phyloP scores from a whole-genome alignment of 2,888 invertebrate species.

The Choreutis nemorana region DNA sequence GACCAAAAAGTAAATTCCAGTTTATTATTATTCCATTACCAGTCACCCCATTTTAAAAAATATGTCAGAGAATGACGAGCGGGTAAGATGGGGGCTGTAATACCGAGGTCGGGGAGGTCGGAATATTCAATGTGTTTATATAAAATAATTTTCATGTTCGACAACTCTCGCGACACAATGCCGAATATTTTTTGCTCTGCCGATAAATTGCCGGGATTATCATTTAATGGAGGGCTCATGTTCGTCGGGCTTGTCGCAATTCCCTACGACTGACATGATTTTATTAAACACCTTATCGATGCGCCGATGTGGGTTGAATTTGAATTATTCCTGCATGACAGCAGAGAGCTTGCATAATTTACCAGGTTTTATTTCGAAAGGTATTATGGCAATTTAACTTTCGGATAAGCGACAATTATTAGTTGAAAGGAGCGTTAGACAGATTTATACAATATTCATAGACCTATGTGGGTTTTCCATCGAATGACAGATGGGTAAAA shows the following conservation, averaged over 20 bases:
- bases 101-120: conserved; percentile 34
- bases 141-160: conserved; percentile 66
- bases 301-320: conserved; percentile 29
- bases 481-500: conserved; percentile 36
- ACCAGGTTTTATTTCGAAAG: conserved; percentile 38
- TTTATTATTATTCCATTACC: conserved; percentile 67
- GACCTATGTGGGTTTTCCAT: conserved; percentile 31
- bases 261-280: conserved; percentile 61
- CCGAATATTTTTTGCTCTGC: conserved; percentile 55
- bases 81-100: conserved; percentile 33
- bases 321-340: conserved; percentile 32
- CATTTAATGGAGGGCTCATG: conserved; percentile 67
- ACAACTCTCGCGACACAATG: conserved; percentile 61
- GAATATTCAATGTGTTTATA: conserved; percentile 64
- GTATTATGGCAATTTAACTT: conserved; percentile 43
- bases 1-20: conserved; percentile 66
- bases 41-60: conserved; percentile 62
- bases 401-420: conserved; percentile 36
- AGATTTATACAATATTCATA: conserved; percentile 39
- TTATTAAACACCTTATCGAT: conserved; percentile 53
- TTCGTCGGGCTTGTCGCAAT: conserved; percentile 56
- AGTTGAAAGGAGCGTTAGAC: conserved; percentile 39
- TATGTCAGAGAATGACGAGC: conserved; percentile 61
- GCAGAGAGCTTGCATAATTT: conserved; percentile 35
- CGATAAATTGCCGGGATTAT: conserved; percentile 65